Evolutionary conservation across 2,113 vertebrate species (phyloP).

Genomic region (Atlantisia rogersi): DNA sequence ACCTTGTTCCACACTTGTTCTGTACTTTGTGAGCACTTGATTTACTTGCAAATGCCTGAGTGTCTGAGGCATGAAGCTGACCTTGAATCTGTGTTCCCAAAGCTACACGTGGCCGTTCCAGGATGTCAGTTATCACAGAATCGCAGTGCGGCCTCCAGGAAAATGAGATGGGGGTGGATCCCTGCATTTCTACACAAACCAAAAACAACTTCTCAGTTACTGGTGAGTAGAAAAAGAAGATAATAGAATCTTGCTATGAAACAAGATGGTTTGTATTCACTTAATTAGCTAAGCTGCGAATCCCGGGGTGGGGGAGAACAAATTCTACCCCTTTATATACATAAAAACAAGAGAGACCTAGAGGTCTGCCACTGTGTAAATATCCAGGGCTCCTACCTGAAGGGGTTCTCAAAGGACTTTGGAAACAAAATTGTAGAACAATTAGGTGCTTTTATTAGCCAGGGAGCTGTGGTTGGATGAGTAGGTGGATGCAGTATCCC

Average conservation of each 20-base stretch:
- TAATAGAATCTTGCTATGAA: not conserved
- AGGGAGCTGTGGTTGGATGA: not conserved
- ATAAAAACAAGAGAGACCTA: not conserved
- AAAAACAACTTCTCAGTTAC: constrained; percentile 25
- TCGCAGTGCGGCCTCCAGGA: constrained; percentile 41
- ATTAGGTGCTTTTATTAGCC: not conserved
- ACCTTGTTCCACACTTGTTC: not conserved
- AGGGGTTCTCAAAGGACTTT: not conserved
- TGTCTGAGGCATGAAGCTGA: not conserved
- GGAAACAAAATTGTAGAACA: not conserved
- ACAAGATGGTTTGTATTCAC: not conserved
- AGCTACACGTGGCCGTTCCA: constrained; percentile 69
- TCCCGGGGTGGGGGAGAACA: not conserved
- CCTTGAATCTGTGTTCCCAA: not conserved
- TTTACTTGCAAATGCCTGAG: not conserved
- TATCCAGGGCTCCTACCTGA: not conserved
- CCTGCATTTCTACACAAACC: constrained; percentile 10
- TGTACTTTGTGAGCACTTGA: not conserved
- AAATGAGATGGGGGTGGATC: constrained; percentile 74
- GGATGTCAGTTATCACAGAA: constrained; percentile 73
- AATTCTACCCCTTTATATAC: not conserved
- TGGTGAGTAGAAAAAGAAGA: constrained; percentile 57
- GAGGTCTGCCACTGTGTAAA: not conserved
- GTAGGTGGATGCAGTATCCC: not conserved
- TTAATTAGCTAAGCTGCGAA: not conserved